Base-by-base conservation (phyloP, 2,113 vertebrate genomes). In the Raja brachyura region DNA sequence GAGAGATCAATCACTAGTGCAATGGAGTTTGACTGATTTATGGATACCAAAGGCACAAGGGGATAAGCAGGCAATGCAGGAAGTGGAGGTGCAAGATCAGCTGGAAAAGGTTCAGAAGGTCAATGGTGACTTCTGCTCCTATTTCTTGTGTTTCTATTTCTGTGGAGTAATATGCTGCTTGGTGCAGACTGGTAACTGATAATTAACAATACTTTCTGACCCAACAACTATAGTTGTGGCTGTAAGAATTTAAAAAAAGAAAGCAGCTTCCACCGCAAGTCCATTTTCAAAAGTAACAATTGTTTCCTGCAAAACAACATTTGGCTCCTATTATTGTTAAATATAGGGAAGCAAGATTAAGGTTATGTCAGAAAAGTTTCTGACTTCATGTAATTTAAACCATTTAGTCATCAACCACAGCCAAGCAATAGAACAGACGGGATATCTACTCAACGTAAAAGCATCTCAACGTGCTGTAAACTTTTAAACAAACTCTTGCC, bases 311-410 rank as follows among this genome's bases (percentile, higher is more conserved):
- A 75, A 77, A 79, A 39, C 31, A 79, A 79, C 39, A 54, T 81
- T 56, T 81, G 48, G 22, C 54, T 79, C 31, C 33, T 14, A 39
- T 39, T 33, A 79, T 48, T 79, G 22, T 77, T 77, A 31, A 77
- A 3, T 77, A 31, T 14, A 77, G 75, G 22, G 16, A 8, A 28
- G 70, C 16, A 75, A 9, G 74, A 77, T 7, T 3, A 10, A 77
- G n/a, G 33, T 77, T 33, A 33, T 77, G 31, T 81, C 78, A 81
- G 48, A 81, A 22, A 81, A 20, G n/a, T 66, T 66, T n/a, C 28
- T 66, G 85, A 31, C 33, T 66, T 39, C 48, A 92, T 48, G 31
- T 88, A 92, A 73, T 92, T 70, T 73, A 92, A 70, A 22, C 63
- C 8, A 56, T 85, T 85, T 85, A 73, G 31, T 9, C 8, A 73